Evolutionary conservation across 2,797 vertebrate species (phyloP), one percentile per base, ranked within the genome.

Genomic region (Halcyon badia): DNA sequence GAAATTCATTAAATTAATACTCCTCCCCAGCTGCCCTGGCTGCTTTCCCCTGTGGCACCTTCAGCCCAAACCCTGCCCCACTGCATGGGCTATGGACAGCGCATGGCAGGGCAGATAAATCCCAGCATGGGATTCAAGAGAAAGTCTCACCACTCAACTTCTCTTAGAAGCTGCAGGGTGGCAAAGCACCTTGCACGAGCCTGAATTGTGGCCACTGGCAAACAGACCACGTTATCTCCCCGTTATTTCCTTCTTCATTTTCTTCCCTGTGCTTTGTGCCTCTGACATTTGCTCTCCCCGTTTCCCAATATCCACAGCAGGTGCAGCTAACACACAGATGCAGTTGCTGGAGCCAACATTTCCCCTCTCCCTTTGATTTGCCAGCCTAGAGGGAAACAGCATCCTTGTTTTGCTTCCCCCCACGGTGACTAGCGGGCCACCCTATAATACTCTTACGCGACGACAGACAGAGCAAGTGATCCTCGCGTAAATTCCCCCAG

Each of bases 161-260:
- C 64, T 28, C 58, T 19, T 46, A 49, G 64, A 75, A 94, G 64
- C 70, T 69, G 56, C 75, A 76, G 78, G 44, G 30, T 71, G 52
- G 60, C 83, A 84, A 83, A 48, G 37, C 61, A 35, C 56, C 68
- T 54, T 57, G 60, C 28, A 56, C 0, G 1, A 83, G 73, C 41
- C 80, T 62, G 57, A 83, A 92, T 61, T 5, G 15, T 11, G 7
- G 75, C 83, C 61, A 9, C 44, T 17, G n/a, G 49, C 60, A 90
- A 42, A 79, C 65, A 70, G 88, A 56, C 26, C 62, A 61, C 2
- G 0, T 73, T 87, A 68, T 65, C 93, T 73, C 70, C 65, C 71
- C 26, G 5, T 41, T 89, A 75, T 75, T 92, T 93, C 94, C 92
- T 85, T 56, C 87, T 88, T 95, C 83, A 70, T 93, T 92, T 95